phyloP scores from a whole-genome alignment of 2,797 vertebrate genomes.

The Muscicapa striata region DNA sequence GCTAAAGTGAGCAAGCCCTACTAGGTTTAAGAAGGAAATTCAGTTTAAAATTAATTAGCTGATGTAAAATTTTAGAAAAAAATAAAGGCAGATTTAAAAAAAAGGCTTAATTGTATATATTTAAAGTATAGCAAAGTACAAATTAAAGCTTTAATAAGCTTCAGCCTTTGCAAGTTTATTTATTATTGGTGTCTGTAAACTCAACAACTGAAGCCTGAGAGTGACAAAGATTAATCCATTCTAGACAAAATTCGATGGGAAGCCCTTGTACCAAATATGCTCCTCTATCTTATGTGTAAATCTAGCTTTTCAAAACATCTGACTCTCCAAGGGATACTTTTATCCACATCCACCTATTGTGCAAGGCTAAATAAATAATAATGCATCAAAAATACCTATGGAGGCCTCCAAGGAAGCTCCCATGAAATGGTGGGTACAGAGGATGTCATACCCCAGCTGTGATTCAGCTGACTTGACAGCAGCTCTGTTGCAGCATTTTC shows the following conservation, averaged over 20 bases:
- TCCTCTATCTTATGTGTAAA: not conserved
- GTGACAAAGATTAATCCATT: not conserved
- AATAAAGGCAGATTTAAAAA: fast-evolving
- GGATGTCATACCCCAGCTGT: not conserved
- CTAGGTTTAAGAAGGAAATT: not conserved
- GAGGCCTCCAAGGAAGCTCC: not conserved
- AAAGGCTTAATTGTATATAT: not conserved
- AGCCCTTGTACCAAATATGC: not conserved
- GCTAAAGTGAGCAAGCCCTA: not conserved
- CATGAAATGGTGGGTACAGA: not conserved
- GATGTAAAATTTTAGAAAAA: not conserved
- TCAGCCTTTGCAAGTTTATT: not conserved
- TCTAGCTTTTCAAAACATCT: not conserved
- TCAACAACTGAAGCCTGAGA: not conserved
- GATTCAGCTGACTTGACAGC: not conserved
- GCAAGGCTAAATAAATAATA: not conserved
- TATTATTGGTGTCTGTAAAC: not conserved
- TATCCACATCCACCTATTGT: not conserved
- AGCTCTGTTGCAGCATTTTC: not conserved
- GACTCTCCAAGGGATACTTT: not conserved
- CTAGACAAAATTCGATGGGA: not conserved
- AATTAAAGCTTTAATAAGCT: not conserved
- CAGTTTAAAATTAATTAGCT: not conserved
- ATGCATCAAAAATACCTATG: not conserved
- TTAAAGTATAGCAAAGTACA: not conserved